Percentiles rank a stretch among this genome's conserved stretches.
phyloP scores from a whole-genome alignment of 2,797 vertebrate species.

The Acipenser oxyrinchus region DNA sequence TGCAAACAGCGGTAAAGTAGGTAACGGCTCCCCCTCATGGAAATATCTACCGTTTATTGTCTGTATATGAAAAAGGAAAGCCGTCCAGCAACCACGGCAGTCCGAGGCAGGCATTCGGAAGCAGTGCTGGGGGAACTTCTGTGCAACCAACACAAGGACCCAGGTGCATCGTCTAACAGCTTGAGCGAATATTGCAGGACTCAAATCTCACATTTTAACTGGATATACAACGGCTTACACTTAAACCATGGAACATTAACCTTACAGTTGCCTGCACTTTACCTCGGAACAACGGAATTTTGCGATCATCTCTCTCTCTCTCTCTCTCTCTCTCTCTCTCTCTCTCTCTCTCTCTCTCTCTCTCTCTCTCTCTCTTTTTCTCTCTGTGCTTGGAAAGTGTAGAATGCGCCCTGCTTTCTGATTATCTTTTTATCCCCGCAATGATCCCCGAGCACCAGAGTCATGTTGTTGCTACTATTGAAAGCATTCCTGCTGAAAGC shows the following conservation, averaged over 20 bases:
- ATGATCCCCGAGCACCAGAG: constrained; percentile 79
- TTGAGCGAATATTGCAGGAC: constrained; percentile 8
- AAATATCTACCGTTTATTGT: background rate
- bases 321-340: background rate
- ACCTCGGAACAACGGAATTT: constrained; percentile 23
- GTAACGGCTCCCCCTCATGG: constrained; percentile 28
- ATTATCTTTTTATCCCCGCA: constrained; percentile 40
- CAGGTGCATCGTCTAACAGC: constrained; percentile 21
- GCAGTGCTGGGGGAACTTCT: constrained; percentile 11
- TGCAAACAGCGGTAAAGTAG: background rate
- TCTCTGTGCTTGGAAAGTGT: constrained; percentile 36
- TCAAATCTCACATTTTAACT: background rate
- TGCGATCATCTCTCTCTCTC: constrained; percentile 23
- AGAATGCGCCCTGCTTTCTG: constrained; percentile 63
- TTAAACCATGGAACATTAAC: constrained; percentile 33
- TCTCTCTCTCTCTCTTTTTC: no score
- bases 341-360: no score
- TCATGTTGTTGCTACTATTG: constrained; percentile 80
- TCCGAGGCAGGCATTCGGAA: constrained; percentile 27
- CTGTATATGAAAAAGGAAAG: constrained; percentile 18
- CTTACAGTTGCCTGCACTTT: constrained; percentile 9
- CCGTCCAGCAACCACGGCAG: constrained; percentile 27
- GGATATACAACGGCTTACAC: constrained; percentile 18
- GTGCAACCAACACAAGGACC: constrained; percentile 15
- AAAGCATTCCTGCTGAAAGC: constrained; percentile 70